phyloP scores from a whole-genome alignment of 2,113 vertebrate genomes.

The Xenopus borealis region DNA sequence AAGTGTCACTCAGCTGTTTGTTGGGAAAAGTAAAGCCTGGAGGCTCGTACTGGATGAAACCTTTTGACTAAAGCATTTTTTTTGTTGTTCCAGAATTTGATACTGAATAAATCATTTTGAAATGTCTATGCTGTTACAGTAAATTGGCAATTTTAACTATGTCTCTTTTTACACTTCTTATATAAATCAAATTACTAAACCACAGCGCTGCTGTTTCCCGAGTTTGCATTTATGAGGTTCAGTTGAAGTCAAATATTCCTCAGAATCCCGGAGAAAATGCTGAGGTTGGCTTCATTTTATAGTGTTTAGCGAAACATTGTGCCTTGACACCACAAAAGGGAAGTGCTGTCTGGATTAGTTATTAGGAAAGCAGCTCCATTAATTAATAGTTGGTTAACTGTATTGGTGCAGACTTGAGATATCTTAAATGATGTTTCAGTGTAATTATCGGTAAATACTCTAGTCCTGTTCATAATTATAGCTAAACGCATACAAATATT shows the following conservation, averaged over 20 bases:
- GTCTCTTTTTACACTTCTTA: conserved; percentile 5
- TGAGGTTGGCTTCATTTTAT: conserved; percentile 5
- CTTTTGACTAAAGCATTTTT: background rate
- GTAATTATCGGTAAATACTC: too few species aligned
- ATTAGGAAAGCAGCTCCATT: too few species aligned
- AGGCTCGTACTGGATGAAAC: rapidly evolving
- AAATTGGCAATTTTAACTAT: conserved; percentile 11
- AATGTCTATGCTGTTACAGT: background rate
- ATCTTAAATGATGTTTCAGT: too few species aligned
- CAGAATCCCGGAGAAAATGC: background rate
- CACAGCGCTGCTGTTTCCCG: background rate
- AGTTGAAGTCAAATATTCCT: conserved; percentile 6
- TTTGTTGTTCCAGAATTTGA: background rate
- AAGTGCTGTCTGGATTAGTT: background rate
- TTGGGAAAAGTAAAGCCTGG: background rate
- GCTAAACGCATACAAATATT: too few species aligned
- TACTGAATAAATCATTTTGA: background rate
- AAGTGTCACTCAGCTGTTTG: rapidly evolving
- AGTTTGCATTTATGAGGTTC: background rate
- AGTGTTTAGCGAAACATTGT: background rate
- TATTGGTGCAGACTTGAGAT: too few species aligned
- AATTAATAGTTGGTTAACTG: too few species aligned
- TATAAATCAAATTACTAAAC: conserved; percentile 6
- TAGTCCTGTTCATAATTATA: too few species aligned
- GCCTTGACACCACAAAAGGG: background rate